These are phyloP conservation scores for Irena cyanogastra DNA, from an alignment of 2,113 vertebrate species.

Conservation along the genomic window DNA sequence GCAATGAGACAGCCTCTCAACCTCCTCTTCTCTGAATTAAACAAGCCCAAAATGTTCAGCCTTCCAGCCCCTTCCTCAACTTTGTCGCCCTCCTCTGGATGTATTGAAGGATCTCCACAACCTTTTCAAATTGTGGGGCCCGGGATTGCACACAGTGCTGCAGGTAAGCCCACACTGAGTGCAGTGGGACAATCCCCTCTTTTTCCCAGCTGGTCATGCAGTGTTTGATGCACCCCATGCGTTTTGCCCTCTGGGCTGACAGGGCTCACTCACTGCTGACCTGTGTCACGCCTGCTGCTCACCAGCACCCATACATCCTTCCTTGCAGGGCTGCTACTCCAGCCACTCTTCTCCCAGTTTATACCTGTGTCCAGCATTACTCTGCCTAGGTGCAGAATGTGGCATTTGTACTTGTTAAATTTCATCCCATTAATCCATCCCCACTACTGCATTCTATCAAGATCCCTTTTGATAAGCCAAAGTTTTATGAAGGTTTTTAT, in stretches of 20 bases:
- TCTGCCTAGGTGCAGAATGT: not conserved
- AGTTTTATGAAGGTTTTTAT: not conserved
- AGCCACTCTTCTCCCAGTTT: not conserved
- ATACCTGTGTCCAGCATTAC: not conserved
- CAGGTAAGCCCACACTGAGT: not conserved
- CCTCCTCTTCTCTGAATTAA: not conserved
- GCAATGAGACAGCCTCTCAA: too few relatives aligned
- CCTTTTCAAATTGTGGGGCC: not conserved
- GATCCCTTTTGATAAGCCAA: not conserved
- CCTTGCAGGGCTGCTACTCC: not conserved
- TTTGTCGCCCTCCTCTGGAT: not conserved
- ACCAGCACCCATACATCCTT: not conserved
- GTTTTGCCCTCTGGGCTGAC: not conserved
- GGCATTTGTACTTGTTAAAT: not conserved
- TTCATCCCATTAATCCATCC: not conserved
- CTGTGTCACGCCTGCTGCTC: not conserved
- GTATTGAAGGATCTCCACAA: not conserved
- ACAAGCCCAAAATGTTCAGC: not conserved
- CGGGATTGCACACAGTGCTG: not conserved
- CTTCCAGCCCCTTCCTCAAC: not conserved
- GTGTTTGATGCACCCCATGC: not conserved
- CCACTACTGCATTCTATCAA: not conserved
- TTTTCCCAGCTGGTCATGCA: too few relatives aligned
- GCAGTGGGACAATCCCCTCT: rapidly evolving
- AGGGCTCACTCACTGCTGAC: not conserved